Evolutionary conservation across 2,888 invertebrate genomes (phyloP), one percentile per base, ranked within the genome.

Genomic region (Melinaea menophilus): DNA sequence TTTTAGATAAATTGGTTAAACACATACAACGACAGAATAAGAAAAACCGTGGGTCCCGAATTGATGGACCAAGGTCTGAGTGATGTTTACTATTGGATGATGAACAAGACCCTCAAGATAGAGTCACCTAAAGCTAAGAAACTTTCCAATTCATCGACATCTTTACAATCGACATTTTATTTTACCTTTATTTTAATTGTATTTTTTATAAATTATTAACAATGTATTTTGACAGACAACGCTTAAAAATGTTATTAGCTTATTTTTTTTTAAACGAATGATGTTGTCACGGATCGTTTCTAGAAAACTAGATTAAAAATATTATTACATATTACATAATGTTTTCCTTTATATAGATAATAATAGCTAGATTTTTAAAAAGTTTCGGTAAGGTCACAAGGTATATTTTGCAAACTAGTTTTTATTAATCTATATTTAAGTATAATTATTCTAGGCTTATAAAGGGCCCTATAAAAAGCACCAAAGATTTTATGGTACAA

Each of bases 11-110:
- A 91, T 35, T 96, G 96, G 95, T 84, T 96, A 59, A 96, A 97
- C 77, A 87, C 92, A 9, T 97, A 97, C 83, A 96, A 97, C 82
- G 92, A 92, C 11, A 92, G 94, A 71, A 94, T 96, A 65, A 91
- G 95, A 46, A 91, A 92, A 63, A 88, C 92, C 56, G 94, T 97
- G 3, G 96, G 97, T 0, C 92, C 93, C 0, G 95, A 96, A 76
- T 85, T 97, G 51, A 94, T 94, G 74, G 92, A 88, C 47, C 94
- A 94, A 77, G 93, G 93, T 1, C 92, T 94, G 71, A 94, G 93
- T 82, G 92, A 93, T 66, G 96, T 94, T 1, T 95, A 94, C 79
- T 93, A 94, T 75, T 97, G 97, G 97, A 94, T 97, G 94, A 94
- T 95, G 93, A 94, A 94, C 74, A 95, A 95, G 81, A 97, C 96